Percentiles rank a stretch among this genome's conserved stretches.
These are phyloP conservation scores for Andrena camellia DNA, from an alignment of 2,888 invertebrate species.

Conservation along the genomic window DNA sequence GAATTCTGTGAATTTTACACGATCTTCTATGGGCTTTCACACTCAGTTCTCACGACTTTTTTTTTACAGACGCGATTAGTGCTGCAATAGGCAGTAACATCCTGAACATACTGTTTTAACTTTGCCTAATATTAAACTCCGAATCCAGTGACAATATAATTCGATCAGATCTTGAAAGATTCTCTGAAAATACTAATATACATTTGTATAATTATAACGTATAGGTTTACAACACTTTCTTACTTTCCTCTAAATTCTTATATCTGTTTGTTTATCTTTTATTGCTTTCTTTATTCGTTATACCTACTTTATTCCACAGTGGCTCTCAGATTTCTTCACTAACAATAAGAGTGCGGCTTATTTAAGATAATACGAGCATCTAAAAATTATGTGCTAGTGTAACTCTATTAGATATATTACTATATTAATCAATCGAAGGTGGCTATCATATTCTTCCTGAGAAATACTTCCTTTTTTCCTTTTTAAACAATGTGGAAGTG, in stretches of 20 bases:
- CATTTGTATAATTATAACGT: too few relatives aligned
- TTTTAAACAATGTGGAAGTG: too few relatives aligned
- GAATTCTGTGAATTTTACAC: slow-evolving; percentile 33
- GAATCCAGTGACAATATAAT: not conserved
- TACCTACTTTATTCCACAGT: not conserved
- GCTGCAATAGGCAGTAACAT: not conserved
- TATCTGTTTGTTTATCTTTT: not conserved
- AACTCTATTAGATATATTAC: too few relatives aligned
- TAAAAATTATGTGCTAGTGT: not conserved
- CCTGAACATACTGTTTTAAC: not conserved
- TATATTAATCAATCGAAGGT: too few relatives aligned
- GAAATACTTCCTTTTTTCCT: too few relatives aligned
- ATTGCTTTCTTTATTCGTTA: not conserved
- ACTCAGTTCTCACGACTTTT: slow-evolving; percentile 22
- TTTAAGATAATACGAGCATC: not conserved
- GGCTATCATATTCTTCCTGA: too few relatives aligned
- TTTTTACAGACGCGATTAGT: not conserved
- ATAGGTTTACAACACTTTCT: too few relatives aligned
- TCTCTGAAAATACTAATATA: too few relatives aligned
- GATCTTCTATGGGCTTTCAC: slow-evolving; percentile 10
- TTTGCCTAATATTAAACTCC: not conserved
- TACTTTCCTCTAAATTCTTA: too few relatives aligned
- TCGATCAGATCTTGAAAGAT: too few relatives aligned
- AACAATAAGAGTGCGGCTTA: not conserved
- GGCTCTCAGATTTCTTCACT: not conserved